These are phyloP conservation scores for Mus pahari DNA, from an alignment of 2,113 vertebrate genomes.

Conservation along the genomic window DNA sequence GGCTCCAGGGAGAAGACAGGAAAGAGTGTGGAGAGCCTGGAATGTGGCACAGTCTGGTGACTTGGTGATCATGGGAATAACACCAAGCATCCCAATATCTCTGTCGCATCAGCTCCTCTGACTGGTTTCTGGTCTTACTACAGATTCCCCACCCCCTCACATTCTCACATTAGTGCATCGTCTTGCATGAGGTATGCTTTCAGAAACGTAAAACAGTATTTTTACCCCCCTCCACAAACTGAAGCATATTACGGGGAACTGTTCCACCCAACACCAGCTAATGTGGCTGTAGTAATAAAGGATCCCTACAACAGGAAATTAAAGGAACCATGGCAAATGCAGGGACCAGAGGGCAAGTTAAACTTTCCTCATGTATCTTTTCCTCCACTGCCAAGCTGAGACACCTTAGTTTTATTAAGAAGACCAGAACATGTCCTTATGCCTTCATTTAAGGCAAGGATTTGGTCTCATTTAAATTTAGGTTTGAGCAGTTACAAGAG, in stretches of 20 bases:
- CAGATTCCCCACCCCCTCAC: background rate
- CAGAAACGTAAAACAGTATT: background rate
- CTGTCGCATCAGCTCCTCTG: background rate
- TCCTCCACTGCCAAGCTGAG: background rate
- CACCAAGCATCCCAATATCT: rapidly evolving
- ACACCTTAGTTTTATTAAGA: background rate
- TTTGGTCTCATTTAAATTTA: background rate
- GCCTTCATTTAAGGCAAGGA: background rate
- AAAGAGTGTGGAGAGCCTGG: background rate
- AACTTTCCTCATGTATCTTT: background rate
- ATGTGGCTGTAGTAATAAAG: background rate
- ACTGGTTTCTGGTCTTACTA: background rate
- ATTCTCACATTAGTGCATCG: background rate
- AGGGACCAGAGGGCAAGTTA: background rate
- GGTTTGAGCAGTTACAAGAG: background rate
- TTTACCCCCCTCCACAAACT: too few relatives aligned
- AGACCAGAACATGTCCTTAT: background rate
- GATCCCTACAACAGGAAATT: rapidly evolving
- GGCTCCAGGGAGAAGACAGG: background rate
- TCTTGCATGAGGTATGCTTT: background rate
- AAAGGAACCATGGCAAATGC: background rate
- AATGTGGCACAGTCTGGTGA: background rate
- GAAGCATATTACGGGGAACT: background rate
- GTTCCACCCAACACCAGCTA: background rate
- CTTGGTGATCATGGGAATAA: background rate